Base-by-base conservation (phyloP, 2,113 vertebrate species). In the Heterochromis multidens region DNA sequence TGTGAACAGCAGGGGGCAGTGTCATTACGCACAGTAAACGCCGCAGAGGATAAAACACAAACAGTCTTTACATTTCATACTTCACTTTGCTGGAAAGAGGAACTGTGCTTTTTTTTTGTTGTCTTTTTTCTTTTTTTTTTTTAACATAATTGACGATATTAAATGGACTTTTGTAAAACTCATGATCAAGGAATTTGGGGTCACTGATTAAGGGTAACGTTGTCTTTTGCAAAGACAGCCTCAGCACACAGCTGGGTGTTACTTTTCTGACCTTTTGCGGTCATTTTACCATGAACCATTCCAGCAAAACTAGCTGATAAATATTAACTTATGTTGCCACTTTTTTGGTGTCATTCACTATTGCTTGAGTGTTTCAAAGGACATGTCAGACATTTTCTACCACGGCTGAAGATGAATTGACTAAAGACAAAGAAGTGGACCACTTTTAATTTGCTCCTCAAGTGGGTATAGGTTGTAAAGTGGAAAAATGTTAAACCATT, bases 271-370 rank as follows among this genome's bases (percentile, higher is more conserved):
- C 65, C 87, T 61, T 43, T 25, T 63, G 27, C 1, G 56, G 87
- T 92, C 77, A n/a, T 72, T 88, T n/a, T 79, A 65, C 80, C 80
- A 88, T 40, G 19, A 90, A 94, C 77, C 93, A 94, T 94, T 95
- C 93, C 94, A 81, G 79, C 80, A 74, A 85, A 88, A 74, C 80
- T 29, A 82, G 84, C 74, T 76, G 85, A 93, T 89, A 76, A 84
- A 77, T 82, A 85, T 62, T 23, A 16, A 90, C 56, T 52, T 79
- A 57, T 31, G 9, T 85, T 85, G 80, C 87, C 86, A 89, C 83
- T 72, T 89, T 70, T 76, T 87, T 89, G 25, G 61, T 85, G 86
- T 90, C 77, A 79, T 67, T 80, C 58, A 70, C 82, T 49, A 77
- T 86, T 79, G 49, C 80, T 57, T 46, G 80, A 17, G 81, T 79